phyloP scores from a whole-genome alignment of 2,888 invertebrate species.

The Acanthosepion esculentum region DNA sequence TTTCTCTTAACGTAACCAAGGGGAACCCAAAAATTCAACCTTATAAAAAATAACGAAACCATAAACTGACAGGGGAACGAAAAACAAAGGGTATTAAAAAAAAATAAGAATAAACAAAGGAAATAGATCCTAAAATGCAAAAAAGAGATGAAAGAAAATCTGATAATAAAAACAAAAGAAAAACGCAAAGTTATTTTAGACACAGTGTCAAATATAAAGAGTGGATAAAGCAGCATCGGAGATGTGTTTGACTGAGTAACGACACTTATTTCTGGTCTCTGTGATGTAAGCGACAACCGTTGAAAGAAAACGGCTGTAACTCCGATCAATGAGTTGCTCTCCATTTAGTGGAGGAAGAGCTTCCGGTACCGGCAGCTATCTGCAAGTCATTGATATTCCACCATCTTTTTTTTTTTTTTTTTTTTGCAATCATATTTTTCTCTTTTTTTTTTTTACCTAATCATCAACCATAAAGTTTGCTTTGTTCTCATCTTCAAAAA shows the following conservation, averaged over 20 bases:
- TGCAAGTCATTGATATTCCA: background rate
- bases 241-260: background rate
- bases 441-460: background rate
- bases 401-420: background rate
- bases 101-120: background rate
- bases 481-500: background rate
- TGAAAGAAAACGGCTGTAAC: constrained; percentile 11
- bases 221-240: background rate
- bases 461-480: no score
- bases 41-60: no score
- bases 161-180: background rate
- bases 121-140: background rate
- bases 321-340: background rate
- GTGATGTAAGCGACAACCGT: constrained; percentile 33
- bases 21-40: no score
- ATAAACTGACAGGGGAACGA: no score
- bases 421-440: background rate
- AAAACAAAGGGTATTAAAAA: background rate
- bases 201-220: background rate
- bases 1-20: no score
- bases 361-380: constrained; percentile 1
- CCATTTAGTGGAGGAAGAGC: constrained; percentile 2
- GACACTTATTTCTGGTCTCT: background rate
- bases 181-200: background rate
- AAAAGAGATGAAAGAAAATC: no score